Evolutionary conservation across 2,113 vertebrate species (phyloP).

Genomic region (Suncus etruscus): DNA sequence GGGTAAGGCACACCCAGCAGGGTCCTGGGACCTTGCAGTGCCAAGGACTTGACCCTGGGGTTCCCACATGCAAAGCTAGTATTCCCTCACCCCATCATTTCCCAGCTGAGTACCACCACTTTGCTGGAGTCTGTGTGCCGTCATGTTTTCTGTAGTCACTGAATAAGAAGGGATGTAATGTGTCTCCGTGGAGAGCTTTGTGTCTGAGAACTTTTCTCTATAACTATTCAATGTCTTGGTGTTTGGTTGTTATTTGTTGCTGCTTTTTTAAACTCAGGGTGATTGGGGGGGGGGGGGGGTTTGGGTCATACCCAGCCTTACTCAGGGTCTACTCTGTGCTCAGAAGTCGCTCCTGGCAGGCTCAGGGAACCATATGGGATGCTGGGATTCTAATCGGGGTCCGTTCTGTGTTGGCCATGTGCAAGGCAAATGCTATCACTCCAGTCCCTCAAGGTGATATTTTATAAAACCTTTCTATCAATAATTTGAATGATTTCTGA

Average conservation of each 20-base stretch:
- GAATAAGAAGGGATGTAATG: slow-evolving; percentile 1
- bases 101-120: not conserved
- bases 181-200: not conserved
- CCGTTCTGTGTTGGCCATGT: too few species aligned
- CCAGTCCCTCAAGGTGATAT: not conserved
- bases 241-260: not conserved
- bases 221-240: not conserved
- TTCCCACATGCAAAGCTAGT: too few species aligned
- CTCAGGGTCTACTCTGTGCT: too few species aligned
- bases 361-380: too few species aligned
- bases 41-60: too few species aligned
- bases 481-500: not conserved
- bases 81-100: too few species aligned
- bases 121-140: not conserved
- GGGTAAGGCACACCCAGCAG: too few species aligned
- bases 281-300: not conserved
- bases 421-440: too few species aligned
- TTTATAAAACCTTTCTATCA: slow-evolving; percentile 22
- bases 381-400: too few species aligned
- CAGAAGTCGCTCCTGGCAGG: too few species aligned
- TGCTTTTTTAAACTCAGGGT: slow-evolving; percentile 6
- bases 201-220: slow-evolving; percentile 51
- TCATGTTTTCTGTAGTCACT: not conserved
- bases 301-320: too few species aligned
- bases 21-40: too few species aligned